Conservation (phyloP, 2,797 vertebrate genomes). For the Pseudomugil gertrudae region DNA sequence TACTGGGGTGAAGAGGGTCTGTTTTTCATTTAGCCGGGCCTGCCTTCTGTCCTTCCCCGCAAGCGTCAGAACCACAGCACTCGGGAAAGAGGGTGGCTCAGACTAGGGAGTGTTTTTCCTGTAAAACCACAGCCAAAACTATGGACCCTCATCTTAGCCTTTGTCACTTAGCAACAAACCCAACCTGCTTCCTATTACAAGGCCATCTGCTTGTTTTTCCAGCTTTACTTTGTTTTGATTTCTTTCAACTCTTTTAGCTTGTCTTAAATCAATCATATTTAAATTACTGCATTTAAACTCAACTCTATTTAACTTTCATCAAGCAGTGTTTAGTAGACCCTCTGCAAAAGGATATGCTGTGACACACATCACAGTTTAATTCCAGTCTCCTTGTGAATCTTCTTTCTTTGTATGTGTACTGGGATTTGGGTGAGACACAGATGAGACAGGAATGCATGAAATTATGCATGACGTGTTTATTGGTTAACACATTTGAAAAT, state of each 20-base stretch:
- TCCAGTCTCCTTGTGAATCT: conserved; percentile 47
- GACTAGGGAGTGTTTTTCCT: conserved; percentile 78
- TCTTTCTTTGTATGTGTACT: conserved; percentile 33
- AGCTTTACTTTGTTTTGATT: conserved; percentile 78
- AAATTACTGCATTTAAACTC: conserved; percentile 66
- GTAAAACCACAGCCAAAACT: conserved; percentile 76
- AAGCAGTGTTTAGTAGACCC: conserved; percentile 39
- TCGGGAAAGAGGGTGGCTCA: conserved; percentile 71
- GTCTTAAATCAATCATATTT: conserved; percentile 63
- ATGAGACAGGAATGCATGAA: conserved; percentile 48
- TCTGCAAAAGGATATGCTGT: conserved; percentile 42
- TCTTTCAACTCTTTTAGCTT: conserved; percentile 65
- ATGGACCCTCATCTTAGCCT: conserved; percentile 75
- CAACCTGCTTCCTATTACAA: conserved; percentile 81
- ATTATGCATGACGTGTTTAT: conserved; percentile 43
- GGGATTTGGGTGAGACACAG: conserved; percentile 35
- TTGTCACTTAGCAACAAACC: conserved; percentile 83
- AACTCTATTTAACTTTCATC: conserved; percentile 69
- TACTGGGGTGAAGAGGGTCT: conserved; percentile 83
- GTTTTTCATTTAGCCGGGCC: conserved; percentile 86
- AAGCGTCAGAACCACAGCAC: conserved; percentile 79
- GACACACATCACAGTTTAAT: conserved; percentile 34
- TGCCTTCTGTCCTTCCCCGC: conserved; percentile 79
- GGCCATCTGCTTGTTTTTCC: conserved; percentile 79
- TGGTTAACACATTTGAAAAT: conserved; percentile 40